Base-by-base conservation (phyloP, 1,140 invertebrate genomes). In the Cotesia chilonis region DNA sequence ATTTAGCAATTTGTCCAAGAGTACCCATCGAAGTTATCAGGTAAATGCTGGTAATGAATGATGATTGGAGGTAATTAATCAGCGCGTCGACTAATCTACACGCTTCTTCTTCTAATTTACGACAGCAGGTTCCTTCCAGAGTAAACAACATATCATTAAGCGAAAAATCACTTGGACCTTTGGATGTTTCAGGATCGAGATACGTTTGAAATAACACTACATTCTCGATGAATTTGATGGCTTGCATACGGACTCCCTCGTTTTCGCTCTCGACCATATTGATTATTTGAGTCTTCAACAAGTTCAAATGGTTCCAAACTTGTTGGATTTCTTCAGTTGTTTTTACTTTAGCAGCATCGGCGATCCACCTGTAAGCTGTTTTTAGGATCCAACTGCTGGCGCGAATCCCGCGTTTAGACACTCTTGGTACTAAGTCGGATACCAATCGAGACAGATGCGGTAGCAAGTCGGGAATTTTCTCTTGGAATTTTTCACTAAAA, bases 251-350 rank as follows among this genome's bases (percentile, higher is more conserved):
- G 67, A 98, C 95, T 41, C 98, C 98, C 88, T 99, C 98, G 89
- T 99, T 99, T 77, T 99, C 96, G 80, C 94, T 97, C 81, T 99
- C 98, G 75, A 99, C 92, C 90, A 97, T 92, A 76, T 94, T 92
- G 68, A 96, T 89, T 72, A 99, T 94, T 80, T 93, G 89, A 5
- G 92, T 82, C 88, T 99, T 99, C 6, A 99, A 90, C 12, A 92
- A 87, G 64, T 90, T 91, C 38, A 98, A 89, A 70, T 95, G 91
- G 55, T 91, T 91, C 96, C 96, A 98, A 2, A 96, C 93, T 69
- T 90, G 89, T 82, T 96, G 92, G 90, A 96, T 95, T 63, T 95
- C 92, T 28, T 28, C 28, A 1, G 28, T 28, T 38, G 93, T 89
- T 0, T 91, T 91, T 4, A 94, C 88, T 10, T 89, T 87, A 12